These are phyloP conservation scores for Coreoperca whiteheadi DNA, from an alignment of 2,113 vertebrate genomes.

Conservation along the genomic window DNA sequence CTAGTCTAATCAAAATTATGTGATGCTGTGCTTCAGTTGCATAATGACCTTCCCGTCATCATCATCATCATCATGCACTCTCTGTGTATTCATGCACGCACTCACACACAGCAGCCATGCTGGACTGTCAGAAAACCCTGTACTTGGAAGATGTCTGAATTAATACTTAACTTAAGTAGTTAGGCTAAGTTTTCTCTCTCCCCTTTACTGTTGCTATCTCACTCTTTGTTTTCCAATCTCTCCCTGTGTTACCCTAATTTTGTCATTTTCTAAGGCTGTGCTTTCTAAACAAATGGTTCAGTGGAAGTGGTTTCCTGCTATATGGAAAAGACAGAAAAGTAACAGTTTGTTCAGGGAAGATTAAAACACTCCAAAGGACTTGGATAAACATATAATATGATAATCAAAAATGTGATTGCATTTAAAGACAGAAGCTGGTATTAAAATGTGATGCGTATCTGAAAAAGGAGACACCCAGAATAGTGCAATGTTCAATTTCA, in stretches of 20 bases:
- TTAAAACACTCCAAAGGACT: neutral
- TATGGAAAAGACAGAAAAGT: neutral
- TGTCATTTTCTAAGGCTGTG: neutral
- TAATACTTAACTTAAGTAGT: neutral
- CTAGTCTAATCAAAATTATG: slow-evolving; percentile 38
- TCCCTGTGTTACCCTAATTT: neutral
- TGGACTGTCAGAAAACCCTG: neutral
- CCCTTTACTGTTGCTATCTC: too few species aligned
- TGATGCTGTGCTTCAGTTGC: slow-evolving; percentile 26
- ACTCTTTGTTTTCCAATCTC: neutral
- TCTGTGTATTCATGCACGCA: neutral
- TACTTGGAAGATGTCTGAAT: neutral
- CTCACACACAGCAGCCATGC: neutral
- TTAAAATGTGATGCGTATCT: neutral
- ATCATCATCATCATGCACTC: neutral
- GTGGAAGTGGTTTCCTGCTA: neutral
- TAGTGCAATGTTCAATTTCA: slow-evolving; percentile 10
- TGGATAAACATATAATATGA: neutral
- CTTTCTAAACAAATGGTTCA: neutral
- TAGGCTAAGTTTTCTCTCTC: neutral
- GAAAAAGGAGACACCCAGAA: neutral
- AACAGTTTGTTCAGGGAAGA: neutral
- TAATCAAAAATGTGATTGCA: neutral
- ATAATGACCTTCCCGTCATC: slow-evolving; percentile 35
- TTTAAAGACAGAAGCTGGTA: neutral